Percentiles rank a stretch among this genome's conserved stretches.
Evolutionary conservation across 2,797 vertebrate genomes (phyloP).

Genomic region (Spheniscus humboldti): DNA sequence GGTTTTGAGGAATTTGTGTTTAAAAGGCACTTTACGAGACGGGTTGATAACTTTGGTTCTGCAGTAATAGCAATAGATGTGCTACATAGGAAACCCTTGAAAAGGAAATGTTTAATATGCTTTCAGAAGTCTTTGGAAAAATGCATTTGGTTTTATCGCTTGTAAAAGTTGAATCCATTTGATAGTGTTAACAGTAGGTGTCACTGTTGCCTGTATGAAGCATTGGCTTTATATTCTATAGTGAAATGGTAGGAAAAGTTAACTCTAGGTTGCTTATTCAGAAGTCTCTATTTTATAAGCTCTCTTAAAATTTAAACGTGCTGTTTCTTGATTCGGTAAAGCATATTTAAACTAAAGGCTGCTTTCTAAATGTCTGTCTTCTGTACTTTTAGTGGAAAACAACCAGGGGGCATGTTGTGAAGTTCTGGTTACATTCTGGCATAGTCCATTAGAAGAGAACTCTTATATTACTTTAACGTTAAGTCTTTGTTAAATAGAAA

Average conservation of each 20-base stretch:
- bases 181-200: conserved; percentile 61
- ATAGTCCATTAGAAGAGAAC: background rate
- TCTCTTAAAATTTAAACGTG: background rate
- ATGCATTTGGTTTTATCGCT: background rate
- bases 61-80: background rate
- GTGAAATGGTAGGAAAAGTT: background rate
- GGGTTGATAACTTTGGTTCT: background rate
- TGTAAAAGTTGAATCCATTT: background rate
- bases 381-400: background rate
- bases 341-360: background rate
- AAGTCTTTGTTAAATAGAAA: background rate
- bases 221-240: background rate
- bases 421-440: background rate
- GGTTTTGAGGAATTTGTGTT: background rate
- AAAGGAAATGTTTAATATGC: background rate
- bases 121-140: background rate
- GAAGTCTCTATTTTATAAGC: background rate
- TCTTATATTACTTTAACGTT: background rate
- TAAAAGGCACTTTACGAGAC: background rate
- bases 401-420: background rate
- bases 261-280: background rate
- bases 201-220: conserved; percentile 61
- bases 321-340: background rate
- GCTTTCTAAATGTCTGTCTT: background rate
- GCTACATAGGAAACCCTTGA: background rate